Conservation (phyloP, 2,797 vertebrate genomes). For the Notamacropus eugenii region DNA sequence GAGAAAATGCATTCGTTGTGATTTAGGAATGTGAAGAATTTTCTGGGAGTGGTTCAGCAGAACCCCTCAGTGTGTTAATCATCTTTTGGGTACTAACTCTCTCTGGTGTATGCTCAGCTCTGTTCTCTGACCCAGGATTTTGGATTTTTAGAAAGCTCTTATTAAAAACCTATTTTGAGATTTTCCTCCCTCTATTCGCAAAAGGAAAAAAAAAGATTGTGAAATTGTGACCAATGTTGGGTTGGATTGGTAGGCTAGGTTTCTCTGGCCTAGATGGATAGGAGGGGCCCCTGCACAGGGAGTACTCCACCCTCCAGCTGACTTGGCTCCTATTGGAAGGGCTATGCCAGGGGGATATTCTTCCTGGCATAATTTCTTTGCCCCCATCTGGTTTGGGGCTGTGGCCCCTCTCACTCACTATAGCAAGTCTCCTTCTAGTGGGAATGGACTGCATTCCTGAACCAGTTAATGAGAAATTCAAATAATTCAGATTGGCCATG, state of each 20-base stretch:
- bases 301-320: conserved; percentile 47
- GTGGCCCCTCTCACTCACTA: conserved; percentile 36
- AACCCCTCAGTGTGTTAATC: conserved; percentile 49
- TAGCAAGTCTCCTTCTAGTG: conserved; percentile 50
- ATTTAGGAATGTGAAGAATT: conserved; percentile 72
- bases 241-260: conserved; percentile 4
- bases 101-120: conserved; percentile 23
- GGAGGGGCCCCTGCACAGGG: not conserved
- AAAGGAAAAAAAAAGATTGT: not conserved
- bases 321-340: conserved; percentile 62
- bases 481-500: conserved; percentile 14
- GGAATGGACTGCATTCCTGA: conserved; percentile 53
- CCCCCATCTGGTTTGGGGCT: conserved; percentile 69
- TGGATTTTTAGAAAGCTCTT: conserved; percentile 44
- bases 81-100: conserved; percentile 49
- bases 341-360: conserved; percentile 21
- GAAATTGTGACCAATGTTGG: not conserved
- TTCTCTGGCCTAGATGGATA: conserved; percentile 2
- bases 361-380: conserved; percentile 35
- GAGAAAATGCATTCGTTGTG: conserved; percentile 46
- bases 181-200: not conserved
- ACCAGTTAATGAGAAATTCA: conserved; percentile 51
- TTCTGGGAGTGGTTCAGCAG: conserved; percentile 38
- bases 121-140: conserved; percentile 48
- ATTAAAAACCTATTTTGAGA: not conserved